Evolutionary conservation across 1,140 invertebrate species (phyloP).

Genomic region (Wasmannia auropunctata): DNA sequence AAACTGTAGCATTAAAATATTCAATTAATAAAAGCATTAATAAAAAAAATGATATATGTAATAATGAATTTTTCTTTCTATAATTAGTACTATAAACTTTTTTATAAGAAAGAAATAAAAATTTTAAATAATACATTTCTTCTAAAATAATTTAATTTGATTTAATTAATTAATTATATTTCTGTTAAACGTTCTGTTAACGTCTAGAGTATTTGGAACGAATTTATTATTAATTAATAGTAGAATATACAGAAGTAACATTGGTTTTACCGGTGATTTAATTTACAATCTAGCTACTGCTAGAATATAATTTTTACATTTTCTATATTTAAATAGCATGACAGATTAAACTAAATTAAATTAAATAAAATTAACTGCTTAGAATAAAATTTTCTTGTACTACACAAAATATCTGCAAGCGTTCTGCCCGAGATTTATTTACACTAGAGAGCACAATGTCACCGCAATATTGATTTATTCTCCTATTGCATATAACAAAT

Average conservation of each 20-base stretch:
- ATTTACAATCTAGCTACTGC: background rate
- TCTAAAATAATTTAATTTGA: background rate
- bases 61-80: background rate
- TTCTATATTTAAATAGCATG: background rate
- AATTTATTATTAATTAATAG: background rate
- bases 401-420: background rate
- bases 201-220: background rate
- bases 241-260: background rate
- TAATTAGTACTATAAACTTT: background rate
- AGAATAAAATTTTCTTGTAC: background rate
- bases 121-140: background rate
- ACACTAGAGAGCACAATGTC: constrained; percentile 26
- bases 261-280: background rate
- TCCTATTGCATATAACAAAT: constrained; percentile 32
- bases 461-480: constrained; percentile 39
- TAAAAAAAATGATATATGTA: background rate
- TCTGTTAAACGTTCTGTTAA: background rate
- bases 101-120: background rate
- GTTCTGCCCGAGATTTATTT: constrained; percentile 24
- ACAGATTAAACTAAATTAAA: background rate
- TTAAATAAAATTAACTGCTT: background rate
- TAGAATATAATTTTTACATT: background rate
- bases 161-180: background rate
- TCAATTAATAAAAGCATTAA: too few relatives aligned
- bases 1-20: background rate